Percentiles rank a stretch among this genome's conserved stretches.
phyloP scores from a whole-genome alignment of 2,888 invertebrate genomes.

The Anagyrus pseudococci region DNA sequence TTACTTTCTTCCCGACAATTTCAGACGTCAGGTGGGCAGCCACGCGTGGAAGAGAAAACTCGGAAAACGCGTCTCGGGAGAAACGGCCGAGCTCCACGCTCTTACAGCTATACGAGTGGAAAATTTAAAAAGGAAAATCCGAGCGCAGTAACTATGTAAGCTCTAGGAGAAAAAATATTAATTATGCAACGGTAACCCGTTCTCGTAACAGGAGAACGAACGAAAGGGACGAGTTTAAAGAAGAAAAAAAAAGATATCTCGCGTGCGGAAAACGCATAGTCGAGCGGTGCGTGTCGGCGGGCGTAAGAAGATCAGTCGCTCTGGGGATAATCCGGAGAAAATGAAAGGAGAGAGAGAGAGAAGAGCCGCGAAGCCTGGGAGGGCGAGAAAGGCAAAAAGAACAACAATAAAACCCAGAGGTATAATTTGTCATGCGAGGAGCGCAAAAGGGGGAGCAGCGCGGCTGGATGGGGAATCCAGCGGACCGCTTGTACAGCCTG shows the following conservation, averaged over 20 bases:
- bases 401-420: conserved; percentile 55
- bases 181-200: conserved; percentile 3
- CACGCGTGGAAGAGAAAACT: too few relatives aligned
- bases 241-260: too few relatives aligned
- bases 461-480: too few relatives aligned
- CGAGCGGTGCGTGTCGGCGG: not conserved
- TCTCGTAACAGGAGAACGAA: not conserved
- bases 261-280: too few relatives aligned
- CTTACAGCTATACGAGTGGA: too few relatives aligned
- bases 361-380: conserved; percentile 26
- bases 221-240: not conserved
- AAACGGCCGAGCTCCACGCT: too few relatives aligned
- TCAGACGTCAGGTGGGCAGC: too few relatives aligned
- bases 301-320: conserved; percentile 26
- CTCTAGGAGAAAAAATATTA: conserved; percentile 10
- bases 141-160: too few relatives aligned
- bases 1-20: too few relatives aligned
- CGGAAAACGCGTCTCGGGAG: too few relatives aligned
- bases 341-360: conserved; percentile 22
- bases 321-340: conserved; percentile 28
- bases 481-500: too few relatives aligned
- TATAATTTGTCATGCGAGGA: conserved; percentile 53
- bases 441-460: conserved; percentile 35
- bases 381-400: conserved; percentile 40
- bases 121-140: too few relatives aligned